A percentile compares a stretch with the other conserved stretches of the same genome.
These are phyloP conservation scores for Xiphorhynchus erythropygius DNA, from an alignment of 2,797 vertebrate species.

Conservation along the genomic window DNA sequence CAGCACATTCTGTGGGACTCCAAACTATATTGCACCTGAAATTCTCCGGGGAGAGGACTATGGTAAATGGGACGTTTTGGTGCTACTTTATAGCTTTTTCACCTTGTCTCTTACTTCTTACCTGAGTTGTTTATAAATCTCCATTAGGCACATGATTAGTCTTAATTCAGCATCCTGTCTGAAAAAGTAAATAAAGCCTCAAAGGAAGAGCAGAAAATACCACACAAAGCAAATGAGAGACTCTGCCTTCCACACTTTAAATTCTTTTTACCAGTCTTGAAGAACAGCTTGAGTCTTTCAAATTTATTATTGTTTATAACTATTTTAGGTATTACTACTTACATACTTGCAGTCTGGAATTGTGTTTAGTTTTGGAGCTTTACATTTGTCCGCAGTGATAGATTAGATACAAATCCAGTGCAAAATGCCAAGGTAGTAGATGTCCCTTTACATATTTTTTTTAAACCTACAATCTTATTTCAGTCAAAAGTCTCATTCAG, in stretches of 20 bases:
- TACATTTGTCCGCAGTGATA: background rate
- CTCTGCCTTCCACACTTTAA: background rate
- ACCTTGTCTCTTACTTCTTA: background rate
- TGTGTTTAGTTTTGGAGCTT: background rate
- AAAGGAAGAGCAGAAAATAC: background rate
- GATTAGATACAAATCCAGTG: background rate
- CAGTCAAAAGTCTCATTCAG: background rate
- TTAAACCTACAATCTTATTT: background rate
- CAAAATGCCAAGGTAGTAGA: background rate
- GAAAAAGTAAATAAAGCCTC: background rate
- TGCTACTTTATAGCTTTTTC: background rate
- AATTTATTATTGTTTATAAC: background rate
- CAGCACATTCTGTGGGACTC: constrained; percentile 98
- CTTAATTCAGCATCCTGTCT: background rate
- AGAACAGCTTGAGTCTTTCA: background rate
- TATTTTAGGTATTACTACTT: background rate
- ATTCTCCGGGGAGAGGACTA: constrained; percentile 98
- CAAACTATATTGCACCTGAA: constrained; percentile 98
- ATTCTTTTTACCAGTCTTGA: background rate
- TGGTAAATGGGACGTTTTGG: constrained; percentile 76
- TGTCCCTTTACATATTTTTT: background rate
- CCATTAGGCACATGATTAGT: rapidly evolving
- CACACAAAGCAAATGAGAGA: background rate
- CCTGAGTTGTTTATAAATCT: background rate
- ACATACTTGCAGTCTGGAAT: background rate